Base-by-base conservation (phyloP, 2,113 vertebrate species). In the Cavia porcellus region DNA sequence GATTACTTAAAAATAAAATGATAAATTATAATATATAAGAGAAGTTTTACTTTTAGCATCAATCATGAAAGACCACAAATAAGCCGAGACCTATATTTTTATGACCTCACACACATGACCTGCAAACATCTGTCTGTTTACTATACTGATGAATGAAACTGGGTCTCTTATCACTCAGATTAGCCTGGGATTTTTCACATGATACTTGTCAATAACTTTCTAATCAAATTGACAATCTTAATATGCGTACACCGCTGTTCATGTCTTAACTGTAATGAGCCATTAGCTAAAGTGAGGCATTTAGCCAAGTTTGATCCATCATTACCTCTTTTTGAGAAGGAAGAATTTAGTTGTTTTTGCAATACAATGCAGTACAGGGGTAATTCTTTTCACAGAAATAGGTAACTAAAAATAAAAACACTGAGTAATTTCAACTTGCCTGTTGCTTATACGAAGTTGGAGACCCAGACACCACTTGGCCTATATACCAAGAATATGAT, bases 261-360 rank as follows among this genome's bases (percentile, higher is more conserved):
- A 0, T 4, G 6, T 66, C 28, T 3, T 84, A 22, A 0, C 20
- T 42, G 35, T n/a, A 66, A n/a, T 15, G 22, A 5, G 19, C n/a
- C 55, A 10, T 11, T 57, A 59, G 20, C 20, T 45, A 77, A 42
- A 77, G 47, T 25, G 64, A 90, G 22, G 64, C 22, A 11, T n/a
- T n/a, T n/a, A 32, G 10, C 38, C 59, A 62, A 30, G 30, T 57
- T 17, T 85, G n/a, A 94, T 57, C 45, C n/a, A 61, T 61, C 24
- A 35, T 57, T 77, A 35, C 20, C 15, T 75, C 47, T 66, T 66
- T 47, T 22, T 47, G 6, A 24, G 11, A 77, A 11, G 59, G 47
- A 30, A 77, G 20, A 77, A 77, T 47, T n/a, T 66, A 45, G 30
- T n/a, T 10, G 28, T 47, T 64, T 66, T 77, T 84, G 11, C 19